A percentile compares a stretch with the other conserved stretches of the same genome.
Conservation (phyloP, 2,888 invertebrate species). For the Melinopterus prodromus region DNA sequence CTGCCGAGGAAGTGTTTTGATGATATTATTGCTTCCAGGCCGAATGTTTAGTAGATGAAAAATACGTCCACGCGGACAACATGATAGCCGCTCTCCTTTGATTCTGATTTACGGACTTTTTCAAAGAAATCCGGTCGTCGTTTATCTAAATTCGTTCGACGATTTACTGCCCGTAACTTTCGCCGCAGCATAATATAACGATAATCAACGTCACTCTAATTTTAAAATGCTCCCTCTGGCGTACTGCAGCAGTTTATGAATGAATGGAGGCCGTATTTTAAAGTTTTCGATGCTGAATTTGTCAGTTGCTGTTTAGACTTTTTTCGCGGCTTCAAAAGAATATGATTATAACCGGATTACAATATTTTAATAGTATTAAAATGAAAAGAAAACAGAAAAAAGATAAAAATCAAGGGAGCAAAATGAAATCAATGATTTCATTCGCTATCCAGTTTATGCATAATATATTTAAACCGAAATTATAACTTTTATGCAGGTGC, state of each 20-base stretch:
- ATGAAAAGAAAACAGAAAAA: no score
- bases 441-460: no score
- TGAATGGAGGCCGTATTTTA: neutral
- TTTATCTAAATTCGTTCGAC: conserved; percentile 34
- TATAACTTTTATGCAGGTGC: no score
- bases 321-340: neutral
- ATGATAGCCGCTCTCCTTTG: conserved; percentile 27
- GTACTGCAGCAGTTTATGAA: neutral
- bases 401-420: no score
- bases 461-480: no score
- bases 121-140: conserved; percentile 33
- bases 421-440: no score
- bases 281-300: neutral
- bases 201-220: conserved; percentile 34
- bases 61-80: conserved; percentile 28
- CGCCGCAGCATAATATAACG: conserved; percentile 35
- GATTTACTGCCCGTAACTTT: conserved; percentile 37
- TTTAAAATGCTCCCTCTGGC: neutral
- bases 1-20: conserved; percentile 29
- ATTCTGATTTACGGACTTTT: conserved; percentile 34
- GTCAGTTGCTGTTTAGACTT: neutral
- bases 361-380: no score
- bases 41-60: conserved; percentile 32
- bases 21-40: conserved; percentile 36
- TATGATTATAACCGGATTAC: no score